Percentiles rank a stretch among this genome's conserved stretches.
These are phyloP conservation scores for Cryptus armator DNA, from an alignment of 2,888 invertebrate species.

Conservation along the genomic window DNA sequence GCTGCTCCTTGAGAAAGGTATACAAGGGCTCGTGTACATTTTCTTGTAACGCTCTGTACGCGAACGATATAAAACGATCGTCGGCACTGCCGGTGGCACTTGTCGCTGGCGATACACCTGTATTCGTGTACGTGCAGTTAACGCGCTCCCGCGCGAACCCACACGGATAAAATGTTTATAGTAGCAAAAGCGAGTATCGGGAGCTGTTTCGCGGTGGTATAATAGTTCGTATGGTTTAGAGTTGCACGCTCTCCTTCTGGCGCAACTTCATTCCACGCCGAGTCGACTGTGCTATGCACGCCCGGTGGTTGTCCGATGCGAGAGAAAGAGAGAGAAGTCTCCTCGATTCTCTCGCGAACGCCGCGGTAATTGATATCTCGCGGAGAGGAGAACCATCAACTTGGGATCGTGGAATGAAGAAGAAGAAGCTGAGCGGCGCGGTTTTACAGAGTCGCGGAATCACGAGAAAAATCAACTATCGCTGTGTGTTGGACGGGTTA, in stretches of 20 bases:
- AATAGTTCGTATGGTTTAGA: conserved; percentile 40
- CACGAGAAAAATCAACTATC: conserved; percentile 27
- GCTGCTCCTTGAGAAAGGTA: conserved; percentile 34
- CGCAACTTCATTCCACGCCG: conserved; percentile 63
- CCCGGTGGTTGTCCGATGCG: conserved; percentile 24
- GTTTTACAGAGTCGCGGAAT: conserved; percentile 1
- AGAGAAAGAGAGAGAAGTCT: conserved; percentile 17
- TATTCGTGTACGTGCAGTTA: conserved; percentile 25
- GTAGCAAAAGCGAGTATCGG: neutral
- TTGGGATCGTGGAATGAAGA: neutral
- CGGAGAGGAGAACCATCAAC: conserved; percentile 24
- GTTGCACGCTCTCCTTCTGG: conserved; percentile 49
- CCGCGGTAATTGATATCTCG: conserved; percentile 62
- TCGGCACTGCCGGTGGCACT: conserved; percentile 21
- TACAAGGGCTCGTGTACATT: conserved; percentile 39
- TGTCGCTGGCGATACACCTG: conserved; percentile 28
- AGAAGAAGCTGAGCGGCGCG: conserved; percentile 9
- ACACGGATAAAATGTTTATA: conserved; percentile 24
- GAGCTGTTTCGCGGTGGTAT: conserved; percentile 41
- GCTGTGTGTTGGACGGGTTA: neutral
- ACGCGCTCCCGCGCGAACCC: neutral
- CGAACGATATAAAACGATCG: neutral
- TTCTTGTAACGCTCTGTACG: neutral
- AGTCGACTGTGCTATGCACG: conserved; percentile 6
- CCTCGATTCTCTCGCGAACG: conserved; percentile 21